Evolutionary conservation across 2,113 vertebrate genomes (phyloP), one percentile per base, ranked within the genome.

Genomic region (Silurus glanis): DNA sequence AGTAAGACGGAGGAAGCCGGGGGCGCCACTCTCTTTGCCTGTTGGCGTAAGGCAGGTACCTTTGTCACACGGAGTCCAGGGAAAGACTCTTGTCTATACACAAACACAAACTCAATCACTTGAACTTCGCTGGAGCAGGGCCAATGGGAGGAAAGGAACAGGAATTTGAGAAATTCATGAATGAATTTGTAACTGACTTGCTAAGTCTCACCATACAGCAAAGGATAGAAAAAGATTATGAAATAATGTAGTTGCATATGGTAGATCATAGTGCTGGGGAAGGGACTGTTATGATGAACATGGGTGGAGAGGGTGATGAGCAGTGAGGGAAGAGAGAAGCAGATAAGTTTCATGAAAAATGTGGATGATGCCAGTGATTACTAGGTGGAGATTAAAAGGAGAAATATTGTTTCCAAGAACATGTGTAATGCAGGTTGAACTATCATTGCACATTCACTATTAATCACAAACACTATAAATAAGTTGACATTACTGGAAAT

Each of bases 1-100:
- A 92, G 90, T 87, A 89, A 91, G 89, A 91, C 25, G 51, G 75
- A 92, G 90, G 89, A 92, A 91, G 80, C 83, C 0, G 17, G n/a
- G 88, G 90, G 91, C 89, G 89, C 90, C 88, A 49, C 62, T 87
- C 61, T 8, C 87, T 89, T 51, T 84, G 90, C 91, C 91, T 86
- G 88, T 25, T 76, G 79, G 19, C 79, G 81, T 76, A 67, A 76
- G 62, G 79, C 59, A 89, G 83, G 85, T 58, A 88, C 89, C 87
- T 83, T 78, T 87, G 87, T 88, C 80, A 75, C 47, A 82, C 75
- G 12, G 71, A 79, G 49, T n/a, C 74, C n/a, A 62, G 78, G 49
- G 53, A 90, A 82, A 80, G 80, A 90, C 19, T 56, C 25, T 58
- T 76, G 53, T 64, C 45, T 62, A 64, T 55, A 82, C 67, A 80